These are phyloP conservation scores for Ophiothrix spiculata DNA, from an alignment of 35 echinoderm and acorn worm genomes.

Conservation along the genomic window DNA sequence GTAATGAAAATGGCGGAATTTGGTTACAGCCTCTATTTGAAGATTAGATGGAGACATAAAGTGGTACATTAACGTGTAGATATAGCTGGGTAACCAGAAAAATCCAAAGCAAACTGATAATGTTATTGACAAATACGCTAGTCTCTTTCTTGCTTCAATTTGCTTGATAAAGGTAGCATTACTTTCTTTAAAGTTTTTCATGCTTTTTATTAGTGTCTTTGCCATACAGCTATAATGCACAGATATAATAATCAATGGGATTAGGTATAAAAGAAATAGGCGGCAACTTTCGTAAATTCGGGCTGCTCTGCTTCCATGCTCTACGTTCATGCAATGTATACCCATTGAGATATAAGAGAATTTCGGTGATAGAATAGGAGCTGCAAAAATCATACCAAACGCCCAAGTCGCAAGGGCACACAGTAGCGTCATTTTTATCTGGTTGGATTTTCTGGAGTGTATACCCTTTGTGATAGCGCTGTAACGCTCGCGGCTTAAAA, in stretches of 20 bases:
- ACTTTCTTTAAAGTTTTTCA: background rate
- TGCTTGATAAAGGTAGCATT: too few species aligned
- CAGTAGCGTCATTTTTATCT: background rate
- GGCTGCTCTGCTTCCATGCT: background rate
- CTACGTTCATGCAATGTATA: background rate
- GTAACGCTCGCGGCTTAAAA: slow-evolving; percentile 76
- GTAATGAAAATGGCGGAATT: background rate
- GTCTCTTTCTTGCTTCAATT: slow-evolving; percentile 52
- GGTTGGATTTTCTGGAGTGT: background rate
- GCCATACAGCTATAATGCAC: background rate
- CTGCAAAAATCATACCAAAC: background rate
- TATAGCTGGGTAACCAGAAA: slow-evolving; percentile 81
- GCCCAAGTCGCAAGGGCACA: background rate
- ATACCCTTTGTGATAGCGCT: slow-evolving; percentile 14
- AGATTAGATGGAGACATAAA: background rate
- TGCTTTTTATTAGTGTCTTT: background rate
- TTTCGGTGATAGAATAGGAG: background rate
- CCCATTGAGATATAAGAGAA: background rate
- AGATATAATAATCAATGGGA: background rate
- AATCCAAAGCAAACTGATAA: slow-evolving; percentile 75
- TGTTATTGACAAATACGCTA: slow-evolving; percentile 61
- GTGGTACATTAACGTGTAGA: slow-evolving; percentile 54
- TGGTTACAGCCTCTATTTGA: background rate
- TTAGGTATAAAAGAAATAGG: background rate
- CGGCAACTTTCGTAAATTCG: background rate